phyloP scores from a whole-genome alignment of 2,888 invertebrate species.

The Phania funesta region DNA sequence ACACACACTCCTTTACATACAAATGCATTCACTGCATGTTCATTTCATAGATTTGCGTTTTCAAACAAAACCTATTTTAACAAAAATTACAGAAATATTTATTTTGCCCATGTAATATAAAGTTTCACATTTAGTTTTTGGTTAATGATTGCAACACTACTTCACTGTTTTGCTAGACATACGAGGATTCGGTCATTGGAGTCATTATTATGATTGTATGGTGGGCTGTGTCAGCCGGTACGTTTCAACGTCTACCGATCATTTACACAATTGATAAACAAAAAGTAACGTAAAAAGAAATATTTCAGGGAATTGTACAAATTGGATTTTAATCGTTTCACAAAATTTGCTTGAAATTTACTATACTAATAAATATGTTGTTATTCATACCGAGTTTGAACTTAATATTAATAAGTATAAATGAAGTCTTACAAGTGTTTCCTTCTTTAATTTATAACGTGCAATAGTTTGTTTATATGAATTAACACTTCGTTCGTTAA shows the following conservation, averaged over 20 bases:
- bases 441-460: too few species aligned
- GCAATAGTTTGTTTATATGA: too few species aligned
- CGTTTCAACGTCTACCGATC: conserved; percentile 16
- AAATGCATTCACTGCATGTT: background rate
- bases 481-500: too few species aligned
- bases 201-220: conserved; percentile 32
- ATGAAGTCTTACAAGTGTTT: too few species aligned
- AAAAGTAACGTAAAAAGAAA: background rate
- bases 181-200: conserved; percentile 17
- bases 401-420: too few species aligned
- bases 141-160: background rate
- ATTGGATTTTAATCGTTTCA: conserved; percentile 61
- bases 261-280: conserved; percentile 39
- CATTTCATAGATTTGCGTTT: background rate
- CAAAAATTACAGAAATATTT: too few species aligned
- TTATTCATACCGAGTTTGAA: too few species aligned
- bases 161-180: background rate
- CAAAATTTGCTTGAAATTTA: too few species aligned
- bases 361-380: too few species aligned
- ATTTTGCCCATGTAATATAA: too few species aligned
- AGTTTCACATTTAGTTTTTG: background rate
- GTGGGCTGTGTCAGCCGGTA: background rate
- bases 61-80: background rate
- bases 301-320: conserved; percentile 49
- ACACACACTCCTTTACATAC: background rate